A percentile compares a stretch with the other conserved stretches of the same genome.
Conservation (phyloP, 1,140 invertebrate species). For the Carposina sasakii region DNA sequence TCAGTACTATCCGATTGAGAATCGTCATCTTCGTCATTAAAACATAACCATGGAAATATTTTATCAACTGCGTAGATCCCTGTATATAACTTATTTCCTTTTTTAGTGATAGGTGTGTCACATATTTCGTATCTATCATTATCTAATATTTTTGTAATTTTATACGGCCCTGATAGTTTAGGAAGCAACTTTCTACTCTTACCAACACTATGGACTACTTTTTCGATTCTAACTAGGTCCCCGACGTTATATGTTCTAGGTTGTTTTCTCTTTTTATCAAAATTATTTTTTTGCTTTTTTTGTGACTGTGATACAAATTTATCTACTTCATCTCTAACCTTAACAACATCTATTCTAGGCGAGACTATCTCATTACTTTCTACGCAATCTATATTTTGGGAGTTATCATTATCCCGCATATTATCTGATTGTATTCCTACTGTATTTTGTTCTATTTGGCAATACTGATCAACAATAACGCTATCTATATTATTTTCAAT, state of each 20-base stretch:
- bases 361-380: not conserved
- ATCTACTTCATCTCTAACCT: not conserved
- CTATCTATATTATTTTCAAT: not conserved
- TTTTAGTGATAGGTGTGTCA: not conserved
- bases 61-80: not conserved
- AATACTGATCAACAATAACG: not conserved
- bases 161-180: constrained; percentile 1
- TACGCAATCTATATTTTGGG: not conserved
- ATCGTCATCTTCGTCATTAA: not conserved
- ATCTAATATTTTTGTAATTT: constrained; percentile 1
- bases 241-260: not conserved
- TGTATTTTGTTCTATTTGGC: not conserved
- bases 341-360: not conserved
- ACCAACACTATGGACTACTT: not conserved
- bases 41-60: not conserved
- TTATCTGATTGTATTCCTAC: not conserved
- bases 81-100: not conserved
- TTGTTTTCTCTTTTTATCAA: not conserved
- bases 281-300: not conserved
- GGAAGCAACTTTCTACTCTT: constrained; percentile 3
- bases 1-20: too few relatives aligned
- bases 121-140: constrained; percentile 5
- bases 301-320: not conserved
- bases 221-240: constrained; percentile 3
- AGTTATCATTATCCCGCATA: not conserved